These are phyloP conservation scores for Mustelus asterias DNA, from an alignment of 2,113 vertebrate species.

Conservation along the genomic window DNA sequence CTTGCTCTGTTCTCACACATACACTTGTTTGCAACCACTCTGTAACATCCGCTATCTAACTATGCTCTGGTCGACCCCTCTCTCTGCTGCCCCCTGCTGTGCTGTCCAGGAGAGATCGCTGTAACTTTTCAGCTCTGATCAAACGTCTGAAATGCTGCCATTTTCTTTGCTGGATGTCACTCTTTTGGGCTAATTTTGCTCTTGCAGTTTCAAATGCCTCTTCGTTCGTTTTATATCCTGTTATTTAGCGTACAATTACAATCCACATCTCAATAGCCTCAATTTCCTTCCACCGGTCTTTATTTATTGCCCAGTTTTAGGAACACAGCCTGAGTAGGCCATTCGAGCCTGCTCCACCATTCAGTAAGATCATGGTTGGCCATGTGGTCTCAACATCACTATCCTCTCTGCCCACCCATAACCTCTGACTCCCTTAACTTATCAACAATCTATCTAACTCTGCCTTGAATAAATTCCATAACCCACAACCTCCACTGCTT, in stretches of 20 bases:
- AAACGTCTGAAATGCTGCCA: too few relatives aligned
- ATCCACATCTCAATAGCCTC: background rate
- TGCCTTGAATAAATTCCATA: too few relatives aligned
- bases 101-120: background rate
- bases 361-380: too few relatives aligned
- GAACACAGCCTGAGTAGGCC: too few relatives aligned
- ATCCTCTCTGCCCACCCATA: too few relatives aligned
- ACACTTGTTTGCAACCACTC: background rate
- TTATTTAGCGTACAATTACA: background rate
- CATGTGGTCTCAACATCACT: too few relatives aligned
- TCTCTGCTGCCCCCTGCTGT: background rate
- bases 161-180: background rate
- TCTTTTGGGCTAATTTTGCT: background rate
- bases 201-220: background rate
- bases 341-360: too few relatives aligned
- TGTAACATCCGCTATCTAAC: background rate
- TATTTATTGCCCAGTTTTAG: background rate
- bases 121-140: too few relatives aligned
- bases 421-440: too few relatives aligned
- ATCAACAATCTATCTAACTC: too few relatives aligned
- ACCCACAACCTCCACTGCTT: too few relatives aligned
- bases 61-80: background rate
- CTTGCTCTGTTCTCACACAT: too few relatives aligned
- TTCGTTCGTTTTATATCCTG: background rate
- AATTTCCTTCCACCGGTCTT: background rate